Base-by-base conservation (phyloP, 1,140 invertebrate species). In the Lethocerus indicus region DNA sequence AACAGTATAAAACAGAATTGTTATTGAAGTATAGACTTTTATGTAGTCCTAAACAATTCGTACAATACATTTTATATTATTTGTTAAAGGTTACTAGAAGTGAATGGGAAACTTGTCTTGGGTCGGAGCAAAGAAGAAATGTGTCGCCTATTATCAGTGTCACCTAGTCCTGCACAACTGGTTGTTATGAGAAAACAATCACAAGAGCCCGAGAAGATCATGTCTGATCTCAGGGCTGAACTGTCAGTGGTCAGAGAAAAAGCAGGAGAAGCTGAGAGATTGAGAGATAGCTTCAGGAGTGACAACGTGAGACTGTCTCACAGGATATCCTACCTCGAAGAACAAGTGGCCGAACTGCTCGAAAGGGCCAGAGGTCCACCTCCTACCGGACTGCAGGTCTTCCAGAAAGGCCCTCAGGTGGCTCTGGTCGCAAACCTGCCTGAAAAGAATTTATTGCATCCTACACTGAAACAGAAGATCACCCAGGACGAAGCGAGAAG, bases 261-360 rank as follows among this genome's bases (percentile, higher is more conserved):
- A 16, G 78, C 78, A 1, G 71, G 79, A 13, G 73, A 77, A 35
- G 71, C 75, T 0, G 69, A 78, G 55, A 65, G 71, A 16, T 72
- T 72, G 2, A 72, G 74, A 59, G 76, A 79, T 51, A 67, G 68
- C 14, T 59, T 58, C 27, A 72, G 79, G 58, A 74, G 78, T 23
- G 87, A 90, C 64, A 88, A 88, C 62, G 74, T 87, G 16, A 69
- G 85, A 39, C 68, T 90, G 37, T 86, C 83, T 6, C 87, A 90
- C 62, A 36, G 87, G 45, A 89, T 90, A 40, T 83, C 82, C 2
- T 90, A 90, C 63, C 70, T 91, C 35, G 87, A 91, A 61, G 86
- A 91, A 56, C 86, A 89, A 63, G 85, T 89, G 41, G 67, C 72
- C 0, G 79, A 84, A 57, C 64, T 83, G 1, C 63, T 82, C 3